phyloP scores from a whole-genome alignment of 2,113 vertebrate genomes.

The Tursiops truncatus region DNA sequence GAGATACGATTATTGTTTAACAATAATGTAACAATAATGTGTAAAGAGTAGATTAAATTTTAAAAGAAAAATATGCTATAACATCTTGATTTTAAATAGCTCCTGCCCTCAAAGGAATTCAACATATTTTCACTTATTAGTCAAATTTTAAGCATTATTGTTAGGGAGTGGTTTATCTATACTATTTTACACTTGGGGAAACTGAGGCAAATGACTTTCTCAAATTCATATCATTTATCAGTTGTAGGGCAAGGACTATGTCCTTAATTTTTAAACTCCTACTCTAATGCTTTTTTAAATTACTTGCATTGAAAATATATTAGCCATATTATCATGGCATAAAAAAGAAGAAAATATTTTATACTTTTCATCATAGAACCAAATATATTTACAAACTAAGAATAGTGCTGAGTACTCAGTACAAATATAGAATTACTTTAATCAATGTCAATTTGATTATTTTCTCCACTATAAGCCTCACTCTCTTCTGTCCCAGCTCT shows the following conservation, averaged over 20 bases:
- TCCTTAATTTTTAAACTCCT: neutral
- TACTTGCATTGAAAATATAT: neutral
- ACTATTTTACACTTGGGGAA: neutral
- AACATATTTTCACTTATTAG: neutral
- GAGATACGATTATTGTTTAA: neutral
- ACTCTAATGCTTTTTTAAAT: neutral
- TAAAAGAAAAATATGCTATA: neutral
- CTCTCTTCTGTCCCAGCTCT: neutral
- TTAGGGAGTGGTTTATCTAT: neutral
- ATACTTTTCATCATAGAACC: neutral
- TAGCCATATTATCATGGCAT: neutral
- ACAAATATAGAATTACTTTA: neutral
- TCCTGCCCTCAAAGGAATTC: neutral
- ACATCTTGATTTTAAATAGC: constrained; percentile 1
- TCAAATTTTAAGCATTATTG: neutral
- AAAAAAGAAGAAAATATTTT: neutral
- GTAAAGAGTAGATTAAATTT: neutral
- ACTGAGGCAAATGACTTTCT: neutral
- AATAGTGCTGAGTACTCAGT: neutral
- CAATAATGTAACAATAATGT: neutral
- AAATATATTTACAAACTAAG: neutral
- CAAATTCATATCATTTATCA: neutral
- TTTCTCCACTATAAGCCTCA: neutral
- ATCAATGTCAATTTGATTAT: neutral
- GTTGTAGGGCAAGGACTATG: neutral